Conservation (phyloP, 1,140 invertebrate species). For the Papilio helenus region DNA sequence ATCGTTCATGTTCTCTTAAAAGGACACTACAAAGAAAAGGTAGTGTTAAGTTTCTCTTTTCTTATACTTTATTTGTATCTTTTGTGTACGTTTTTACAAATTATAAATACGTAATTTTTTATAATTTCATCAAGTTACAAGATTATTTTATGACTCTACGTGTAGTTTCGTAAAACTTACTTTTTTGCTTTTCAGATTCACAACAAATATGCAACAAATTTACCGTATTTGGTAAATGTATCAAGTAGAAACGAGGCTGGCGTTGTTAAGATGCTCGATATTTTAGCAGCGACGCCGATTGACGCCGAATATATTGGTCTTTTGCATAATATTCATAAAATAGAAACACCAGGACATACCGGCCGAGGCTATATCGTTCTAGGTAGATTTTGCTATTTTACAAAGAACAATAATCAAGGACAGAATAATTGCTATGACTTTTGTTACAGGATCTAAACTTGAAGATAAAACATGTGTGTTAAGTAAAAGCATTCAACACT, state of each 20-base stretch:
- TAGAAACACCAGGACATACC: constrained; percentile 13
- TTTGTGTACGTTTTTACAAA: too few relatives aligned
- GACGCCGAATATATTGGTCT: constrained; percentile 6
- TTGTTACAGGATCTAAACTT: not conserved
- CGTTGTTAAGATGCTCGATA: not conserved
- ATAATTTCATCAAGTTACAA: too few relatives aligned
- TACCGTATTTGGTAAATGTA: not conserved
- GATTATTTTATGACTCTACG: too few relatives aligned
- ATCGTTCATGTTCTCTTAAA: constrained; percentile 94
- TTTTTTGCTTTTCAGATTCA: not conserved
- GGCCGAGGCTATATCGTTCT: not conserved
- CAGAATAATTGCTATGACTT: not conserved
- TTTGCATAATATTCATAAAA: not conserved
- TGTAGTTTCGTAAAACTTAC: too few relatives aligned
- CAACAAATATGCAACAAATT: not conserved
- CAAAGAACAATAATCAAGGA: not conserved
- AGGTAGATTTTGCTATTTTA: not conserved
- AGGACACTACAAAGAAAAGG: constrained; percentile 74
- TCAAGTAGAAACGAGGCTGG: not conserved
- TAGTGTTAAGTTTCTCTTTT: constrained; percentile 28
- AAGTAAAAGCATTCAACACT: constrained; percentile 3
- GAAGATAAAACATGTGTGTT: not conserved
- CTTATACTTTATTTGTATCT: not conserved
- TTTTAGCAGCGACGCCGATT: not conserved
- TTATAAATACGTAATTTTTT: too few relatives aligned